phyloP scores from a whole-genome alignment of 2,113 vertebrate genomes.

The Gambusia affinis region DNA sequence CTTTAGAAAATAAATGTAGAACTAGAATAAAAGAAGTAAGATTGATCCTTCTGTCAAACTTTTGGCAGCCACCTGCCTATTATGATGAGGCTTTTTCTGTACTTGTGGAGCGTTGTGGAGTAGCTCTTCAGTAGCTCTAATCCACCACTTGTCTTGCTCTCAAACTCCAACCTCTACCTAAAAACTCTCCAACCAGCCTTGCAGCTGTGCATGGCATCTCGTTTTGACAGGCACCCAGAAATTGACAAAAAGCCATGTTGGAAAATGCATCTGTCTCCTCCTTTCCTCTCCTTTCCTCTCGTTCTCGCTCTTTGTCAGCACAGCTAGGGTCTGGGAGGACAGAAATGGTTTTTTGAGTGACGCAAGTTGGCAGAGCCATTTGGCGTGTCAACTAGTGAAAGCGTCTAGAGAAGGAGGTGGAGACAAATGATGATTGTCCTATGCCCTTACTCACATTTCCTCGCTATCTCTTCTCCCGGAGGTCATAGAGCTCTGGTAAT shows the following conservation, averaged over 20 bases:
- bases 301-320: slow-evolving; percentile 66
- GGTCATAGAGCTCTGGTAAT: slow-evolving; percentile 51
- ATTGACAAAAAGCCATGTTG: slow-evolving; percentile 70
- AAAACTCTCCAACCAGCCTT: slow-evolving; percentile 51
- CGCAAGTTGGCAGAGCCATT: slow-evolving; percentile 68
- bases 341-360: slow-evolving; percentile 82
- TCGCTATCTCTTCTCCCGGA: slow-evolving; percentile 8
- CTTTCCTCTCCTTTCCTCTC: slow-evolving; percentile 32
- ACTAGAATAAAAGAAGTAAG: neutral
- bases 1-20: neutral
- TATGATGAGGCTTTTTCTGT: slow-evolving; percentile 17
- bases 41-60: neutral
- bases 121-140: slow-evolving; percentile 42
- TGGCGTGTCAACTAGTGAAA: slow-evolving; percentile 65
- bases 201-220: slow-evolving; percentile 46
- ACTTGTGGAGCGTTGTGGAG: slow-evolving; percentile 33
- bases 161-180: slow-evolving; percentile 48
- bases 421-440: slow-evolving; percentile 74
- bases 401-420: slow-evolving; percentile 61
- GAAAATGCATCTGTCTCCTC: slow-evolving; percentile 57
- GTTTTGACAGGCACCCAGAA: slow-evolving; percentile 66
- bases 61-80: neutral
- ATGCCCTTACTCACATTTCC: slow-evolving; percentile 29
- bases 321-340: slow-evolving; percentile 59
- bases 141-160: slow-evolving; percentile 41